Evolutionary conservation across 2,797 vertebrate genomes (phyloP).

Genomic region (Gadopsis bispinosus): DNA sequence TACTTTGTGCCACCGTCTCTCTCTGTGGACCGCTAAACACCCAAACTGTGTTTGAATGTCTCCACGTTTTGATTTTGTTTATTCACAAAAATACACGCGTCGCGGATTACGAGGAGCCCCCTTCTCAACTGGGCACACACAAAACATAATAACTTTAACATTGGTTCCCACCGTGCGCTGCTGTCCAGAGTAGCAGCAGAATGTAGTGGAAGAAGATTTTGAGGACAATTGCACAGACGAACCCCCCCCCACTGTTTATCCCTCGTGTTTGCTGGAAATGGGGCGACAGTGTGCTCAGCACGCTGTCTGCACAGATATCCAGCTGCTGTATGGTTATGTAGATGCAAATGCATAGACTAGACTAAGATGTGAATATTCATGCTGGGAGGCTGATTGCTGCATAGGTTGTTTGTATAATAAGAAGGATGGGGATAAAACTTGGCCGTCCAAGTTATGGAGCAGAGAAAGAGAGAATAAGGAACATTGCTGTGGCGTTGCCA

Average conservation of each 20-base stretch:
- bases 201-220: slow-evolving; percentile 16
- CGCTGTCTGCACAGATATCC: slow-evolving; percentile 21
- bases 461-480: background rate
- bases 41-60: slow-evolving; percentile 17
- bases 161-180: background rate
- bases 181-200: slow-evolving; percentile 1
- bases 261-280: slow-evolving; percentile 19
- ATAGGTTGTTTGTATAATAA: slow-evolving; percentile 10
- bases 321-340: slow-evolving; percentile 19
- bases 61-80: background rate
- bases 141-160: slow-evolving; percentile 42
- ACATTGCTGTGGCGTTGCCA: background rate
- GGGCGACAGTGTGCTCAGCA: slow-evolving; percentile 45
- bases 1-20: slow-evolving; percentile 11
- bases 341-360: slow-evolving; percentile 14
- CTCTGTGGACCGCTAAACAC: background rate
- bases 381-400: slow-evolving; percentile 19
- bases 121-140: background rate
- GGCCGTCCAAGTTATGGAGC: slow-evolving; percentile 16
- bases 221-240: background rate
- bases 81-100: slow-evolving; percentile 17
- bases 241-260: background rate
- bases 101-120: background rate
- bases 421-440: slow-evolving; percentile 36
- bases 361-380: slow-evolving; percentile 7